A percentile compares a stretch with the other conserved stretches of the same genome.
Evolutionary conservation across 2,888 invertebrate species (phyloP).

Genomic region (Tachina fera): DNA sequence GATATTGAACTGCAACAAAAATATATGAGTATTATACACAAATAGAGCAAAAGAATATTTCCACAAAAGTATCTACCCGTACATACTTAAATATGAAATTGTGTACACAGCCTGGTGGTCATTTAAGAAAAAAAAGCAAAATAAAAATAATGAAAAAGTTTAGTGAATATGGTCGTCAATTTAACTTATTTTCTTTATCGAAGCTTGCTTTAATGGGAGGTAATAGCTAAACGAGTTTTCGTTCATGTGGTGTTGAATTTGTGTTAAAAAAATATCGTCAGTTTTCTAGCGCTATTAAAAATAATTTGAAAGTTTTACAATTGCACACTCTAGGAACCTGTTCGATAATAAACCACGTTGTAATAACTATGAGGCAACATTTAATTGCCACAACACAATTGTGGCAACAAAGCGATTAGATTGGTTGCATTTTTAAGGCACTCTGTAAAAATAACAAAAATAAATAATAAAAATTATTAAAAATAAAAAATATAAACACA

Average conservation of each 20-base stretch:
- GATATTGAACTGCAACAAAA: conserved; percentile 76
- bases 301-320: no score
- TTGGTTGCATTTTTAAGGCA: no score
- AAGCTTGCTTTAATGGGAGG: conserved; percentile 54
- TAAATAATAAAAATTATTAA: no score
- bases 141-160: neutral
- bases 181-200: conserved; percentile 53
- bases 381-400: no score
- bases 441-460: no score
- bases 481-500: no score
- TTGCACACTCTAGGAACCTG: no score
- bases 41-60: neutral
- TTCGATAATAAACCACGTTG: no score
- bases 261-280: neutral
- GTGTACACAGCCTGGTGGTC: conserved; percentile 2
- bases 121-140: neutral
- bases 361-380: no score
- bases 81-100: conserved; percentile 8
- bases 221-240: conserved; percentile 49
- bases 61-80: neutral
- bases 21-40: neutral
- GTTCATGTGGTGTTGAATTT: neutral
- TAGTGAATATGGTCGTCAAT: conserved; percentile 57
- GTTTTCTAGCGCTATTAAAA: no score
- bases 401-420: no score